A percentile compares a stretch with the other conserved stretches of the same genome.
Evolutionary conservation across 1,140 invertebrate genomes (phyloP).

Genomic region (Acromyrmex echinatior): DNA sequence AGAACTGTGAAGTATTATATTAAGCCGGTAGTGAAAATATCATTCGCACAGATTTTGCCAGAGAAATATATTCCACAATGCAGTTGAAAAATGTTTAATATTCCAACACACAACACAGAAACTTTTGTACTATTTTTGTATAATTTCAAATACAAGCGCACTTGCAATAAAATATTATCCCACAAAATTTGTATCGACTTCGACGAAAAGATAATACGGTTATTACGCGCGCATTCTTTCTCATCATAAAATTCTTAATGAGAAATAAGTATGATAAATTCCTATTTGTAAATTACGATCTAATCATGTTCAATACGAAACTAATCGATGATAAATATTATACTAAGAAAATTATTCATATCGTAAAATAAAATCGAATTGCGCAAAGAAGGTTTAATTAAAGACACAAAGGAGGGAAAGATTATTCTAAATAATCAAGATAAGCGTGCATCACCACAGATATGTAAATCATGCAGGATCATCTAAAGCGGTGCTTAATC

Average conservation of each 20-base stretch:
- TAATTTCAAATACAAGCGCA: background rate
- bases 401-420: background rate
- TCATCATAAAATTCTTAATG: background rate
- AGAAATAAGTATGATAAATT: background rate
- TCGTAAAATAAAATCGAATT: background rate
- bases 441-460: constrained; percentile 16
- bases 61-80: background rate
- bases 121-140: background rate
- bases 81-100: constrained; percentile 10
- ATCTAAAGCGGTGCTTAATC: constrained; percentile 32
- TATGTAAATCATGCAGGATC: constrained; percentile 15
- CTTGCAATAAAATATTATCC: background rate
- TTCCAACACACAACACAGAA: background rate
- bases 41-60: background rate
- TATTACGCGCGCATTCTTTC: background rate
- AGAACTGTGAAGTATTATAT: background rate
- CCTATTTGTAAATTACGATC: background rate
- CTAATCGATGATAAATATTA: background rate
- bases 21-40: background rate
- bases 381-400: background rate
- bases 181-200: background rate
- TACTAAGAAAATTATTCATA: background rate
- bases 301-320: background rate
- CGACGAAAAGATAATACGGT: background rate
- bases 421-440: constrained; percentile 16